These are phyloP conservation scores for Ectemnius lituratus DNA, from an alignment of 2,888 invertebrate species.

Conservation along the genomic window DNA sequence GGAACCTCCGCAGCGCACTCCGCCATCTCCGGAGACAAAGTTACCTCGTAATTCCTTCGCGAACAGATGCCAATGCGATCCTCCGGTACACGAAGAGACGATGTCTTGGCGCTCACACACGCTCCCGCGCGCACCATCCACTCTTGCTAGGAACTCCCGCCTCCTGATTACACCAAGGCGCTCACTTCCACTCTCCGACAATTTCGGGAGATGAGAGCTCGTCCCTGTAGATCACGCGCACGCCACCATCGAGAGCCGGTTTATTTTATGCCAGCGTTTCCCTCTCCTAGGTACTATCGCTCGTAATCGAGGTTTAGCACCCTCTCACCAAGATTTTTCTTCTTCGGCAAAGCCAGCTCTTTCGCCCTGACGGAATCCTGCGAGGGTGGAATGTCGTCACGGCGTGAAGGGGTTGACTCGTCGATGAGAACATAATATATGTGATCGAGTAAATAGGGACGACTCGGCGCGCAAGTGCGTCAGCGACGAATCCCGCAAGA, in stretches of 20 bases:
- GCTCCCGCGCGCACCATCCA: conserved; percentile 6
- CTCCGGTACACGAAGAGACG: conserved; percentile 60
- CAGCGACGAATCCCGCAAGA: conserved; percentile 74
- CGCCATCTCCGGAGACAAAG: conserved; percentile 76
- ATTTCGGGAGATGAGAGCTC: conserved; percentile 8
- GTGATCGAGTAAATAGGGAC: conserved; percentile 72
- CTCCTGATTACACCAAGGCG: conserved; percentile 46
- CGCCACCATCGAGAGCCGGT: neutral
- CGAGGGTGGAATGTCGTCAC: conserved; percentile 54
- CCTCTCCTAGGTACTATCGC: neutral
- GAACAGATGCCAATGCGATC: conserved; percentile 76
- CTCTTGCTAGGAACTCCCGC: conserved; percentile 1
- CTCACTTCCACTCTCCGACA: neutral
- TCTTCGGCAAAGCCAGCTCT: conserved; percentile 5
- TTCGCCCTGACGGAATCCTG: neutral
- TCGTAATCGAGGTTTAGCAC: neutral
- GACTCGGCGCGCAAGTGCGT: conserved; percentile 53
- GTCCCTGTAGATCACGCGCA: conserved; percentile 20
- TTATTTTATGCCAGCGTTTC: conserved; percentile 16
- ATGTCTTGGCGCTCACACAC: conserved; percentile 7
- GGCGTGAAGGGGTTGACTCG: conserved; percentile 67
- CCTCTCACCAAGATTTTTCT: conserved; percentile 15
- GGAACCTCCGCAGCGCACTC: conserved; percentile 61
- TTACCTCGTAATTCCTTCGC: conserved; percentile 77
- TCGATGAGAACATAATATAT: conserved; percentile 70